Percentiles rank a stretch among this genome's conserved stretches.
Evolutionary conservation across 1,140 invertebrate species (phyloP).

Genomic region (Brachionus rubens): DNA sequence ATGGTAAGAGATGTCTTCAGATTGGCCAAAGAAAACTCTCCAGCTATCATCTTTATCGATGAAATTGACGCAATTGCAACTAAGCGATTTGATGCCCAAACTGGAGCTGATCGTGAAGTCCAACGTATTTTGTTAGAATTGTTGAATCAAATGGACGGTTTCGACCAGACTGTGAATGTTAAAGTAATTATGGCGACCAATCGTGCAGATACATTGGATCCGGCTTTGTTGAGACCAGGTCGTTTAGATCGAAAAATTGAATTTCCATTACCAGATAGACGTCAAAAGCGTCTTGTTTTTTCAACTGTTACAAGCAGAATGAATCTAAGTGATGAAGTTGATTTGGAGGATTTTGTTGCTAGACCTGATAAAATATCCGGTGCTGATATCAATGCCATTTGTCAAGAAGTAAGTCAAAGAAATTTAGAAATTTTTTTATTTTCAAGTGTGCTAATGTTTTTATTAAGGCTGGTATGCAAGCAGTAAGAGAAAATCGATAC

Average conservation of each 20-base stretch:
- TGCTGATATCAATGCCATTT: conserved; percentile 98
- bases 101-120: conserved; percentile 94
- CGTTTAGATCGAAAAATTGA: conserved; percentile 97
- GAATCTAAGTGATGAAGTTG: conserved; percentile 99
- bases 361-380: conserved; percentile 96
- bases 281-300: conserved; percentile 96
- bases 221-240: conserved; percentile 90
- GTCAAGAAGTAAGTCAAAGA: conserved; percentile 79
- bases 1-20: conserved; percentile 99
- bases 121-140: conserved; percentile 95
- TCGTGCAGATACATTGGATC: conserved; percentile 94
- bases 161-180: conserved; percentile 99
- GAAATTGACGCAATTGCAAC: conserved; percentile 95
- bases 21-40: conserved; percentile 96
- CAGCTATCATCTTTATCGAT: conserved; percentile 96
- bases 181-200: conserved; percentile 99
- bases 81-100: conserved; percentile 96
- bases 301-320: conserved; percentile 95
- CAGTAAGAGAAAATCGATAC: conserved; percentile 95
- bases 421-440: no score
- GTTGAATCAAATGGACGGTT: conserved; percentile 99
- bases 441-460: no score
- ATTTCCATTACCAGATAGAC: conserved; percentile 91
- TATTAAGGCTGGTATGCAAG: conserved; percentile 77
- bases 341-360: conserved; percentile 97